Percentiles rank a stretch among this genome's conserved stretches.
Conservation (phyloP, 2,888 invertebrate genomes). For the Plebejus melissa region DNA sequence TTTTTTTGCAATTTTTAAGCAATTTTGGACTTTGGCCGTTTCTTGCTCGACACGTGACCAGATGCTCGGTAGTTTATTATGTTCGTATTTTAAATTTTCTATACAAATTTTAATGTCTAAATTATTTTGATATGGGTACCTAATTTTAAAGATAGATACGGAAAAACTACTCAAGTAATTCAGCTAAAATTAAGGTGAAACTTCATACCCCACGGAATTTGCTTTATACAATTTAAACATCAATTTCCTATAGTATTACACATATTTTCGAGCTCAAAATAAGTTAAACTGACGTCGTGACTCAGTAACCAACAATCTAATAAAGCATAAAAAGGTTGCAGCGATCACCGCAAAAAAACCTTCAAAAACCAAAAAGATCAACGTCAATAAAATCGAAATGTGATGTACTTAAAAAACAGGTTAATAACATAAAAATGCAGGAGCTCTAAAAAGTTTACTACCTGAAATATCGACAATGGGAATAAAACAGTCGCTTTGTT, state of each 20-base stretch:
- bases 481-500: conserved; percentile 48
- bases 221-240: background rate
- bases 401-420: conserved; percentile 1
- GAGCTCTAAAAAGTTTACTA: conserved; percentile 31
- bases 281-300: background rate
- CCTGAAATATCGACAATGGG: conserved; percentile 51
- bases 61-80: background rate
- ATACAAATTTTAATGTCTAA: background rate
- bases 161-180: too few species aligned
- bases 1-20: conserved; percentile 61
- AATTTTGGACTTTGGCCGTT: conserved; percentile 15
- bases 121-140: background rate
- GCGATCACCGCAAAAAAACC: background rate
- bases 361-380: conserved; percentile 14
- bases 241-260: background rate
- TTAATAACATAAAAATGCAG: conserved; percentile 20
- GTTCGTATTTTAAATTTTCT: background rate
- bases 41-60: background rate
- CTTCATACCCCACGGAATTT: background rate
- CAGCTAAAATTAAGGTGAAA: too few species aligned
- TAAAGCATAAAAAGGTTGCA: background rate
- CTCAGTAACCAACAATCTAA: conserved; percentile 10
- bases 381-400: background rate
- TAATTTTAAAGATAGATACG: background rate
- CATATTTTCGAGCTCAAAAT: background rate